Evolutionary conservation across 2,888 invertebrate species (phyloP).

Genomic region (Xylocampa areola): DNA sequence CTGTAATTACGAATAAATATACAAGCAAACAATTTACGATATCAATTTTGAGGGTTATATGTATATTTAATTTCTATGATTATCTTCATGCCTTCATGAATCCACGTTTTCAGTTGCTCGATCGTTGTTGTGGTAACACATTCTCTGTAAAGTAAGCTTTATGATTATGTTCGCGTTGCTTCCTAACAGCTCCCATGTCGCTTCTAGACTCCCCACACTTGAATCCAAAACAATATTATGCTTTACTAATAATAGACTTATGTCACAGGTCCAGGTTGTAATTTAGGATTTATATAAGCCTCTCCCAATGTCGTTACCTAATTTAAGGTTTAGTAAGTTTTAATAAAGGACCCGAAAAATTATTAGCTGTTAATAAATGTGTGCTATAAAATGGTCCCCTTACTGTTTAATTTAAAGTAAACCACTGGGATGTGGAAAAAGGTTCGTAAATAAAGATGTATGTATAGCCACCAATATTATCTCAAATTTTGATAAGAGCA

Average conservation of each 20-base stretch:
- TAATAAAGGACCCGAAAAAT: conserved; percentile 77
- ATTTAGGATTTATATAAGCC: conserved; percentile 82
- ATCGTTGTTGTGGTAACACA: conserved; percentile 62
- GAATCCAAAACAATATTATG: conserved; percentile 76
- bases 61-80: conserved; percentile 41
- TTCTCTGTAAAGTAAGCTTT: conserved; percentile 69
- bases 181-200: conserved; percentile 82
- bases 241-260: conserved; percentile 80
- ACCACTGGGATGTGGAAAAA: conserved; percentile 68
- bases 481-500: conserved; percentile 25
- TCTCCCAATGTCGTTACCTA: conserved; percentile 85
- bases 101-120: conserved; percentile 65
- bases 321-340: conserved; percentile 82
- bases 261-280: conserved; percentile 88
- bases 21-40: conserved; percentile 56
- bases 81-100: conserved; percentile 46
- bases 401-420: conserved; percentile 74
- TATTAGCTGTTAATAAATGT: conserved; percentile 83
- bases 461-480: conserved; percentile 27
- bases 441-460: conserved; percentile 74
- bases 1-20: conserved; percentile 77
- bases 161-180: conserved; percentile 78
- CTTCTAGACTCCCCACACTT: conserved; percentile 75
- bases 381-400: conserved; percentile 82
- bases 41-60: conserved; percentile 37